These are phyloP conservation scores for Pachyuromys duprasi DNA, from an alignment of 2,797 vertebrate species.

Conservation along the genomic window DNA sequence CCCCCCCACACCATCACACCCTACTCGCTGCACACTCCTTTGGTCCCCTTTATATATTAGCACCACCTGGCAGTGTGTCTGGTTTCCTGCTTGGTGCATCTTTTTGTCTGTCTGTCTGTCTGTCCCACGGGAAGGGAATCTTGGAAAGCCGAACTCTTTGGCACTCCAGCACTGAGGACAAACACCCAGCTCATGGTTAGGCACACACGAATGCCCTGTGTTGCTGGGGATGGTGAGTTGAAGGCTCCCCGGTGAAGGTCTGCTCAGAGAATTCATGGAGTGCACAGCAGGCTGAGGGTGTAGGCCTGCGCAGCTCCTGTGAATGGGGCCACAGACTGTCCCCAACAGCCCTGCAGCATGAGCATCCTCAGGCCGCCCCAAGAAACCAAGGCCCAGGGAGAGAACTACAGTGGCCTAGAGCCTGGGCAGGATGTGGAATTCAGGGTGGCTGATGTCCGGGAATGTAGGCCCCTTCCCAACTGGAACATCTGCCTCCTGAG, in stretches of 20 bases:
- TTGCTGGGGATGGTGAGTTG: rapidly evolving
- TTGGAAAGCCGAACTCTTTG: rapidly evolving
- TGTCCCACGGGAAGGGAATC: neutral
- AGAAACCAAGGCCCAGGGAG: neutral
- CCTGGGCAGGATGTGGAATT: neutral
- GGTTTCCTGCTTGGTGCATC: neutral
- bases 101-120: neutral
- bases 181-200: neutral
- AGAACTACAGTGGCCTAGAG: rapidly evolving
- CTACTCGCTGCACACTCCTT: rapidly evolving
- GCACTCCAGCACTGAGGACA: neutral
- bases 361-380: rapidly evolving
- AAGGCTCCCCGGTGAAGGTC: neutral
- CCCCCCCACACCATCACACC: too few species aligned
- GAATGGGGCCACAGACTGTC: rapidly evolving
- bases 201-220: neutral
- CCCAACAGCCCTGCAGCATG: neutral
- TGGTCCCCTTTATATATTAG: rapidly evolving
- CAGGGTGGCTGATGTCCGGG: neutral
- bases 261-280: neutral
- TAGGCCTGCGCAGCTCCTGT: neutral
- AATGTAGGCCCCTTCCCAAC: neutral
- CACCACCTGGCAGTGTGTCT: rapidly evolving
- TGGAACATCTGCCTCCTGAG: neutral
- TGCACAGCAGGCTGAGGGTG: neutral